Base-by-base conservation (phyloP, 2,797 vertebrate species). In the Momotus momota region DNA sequence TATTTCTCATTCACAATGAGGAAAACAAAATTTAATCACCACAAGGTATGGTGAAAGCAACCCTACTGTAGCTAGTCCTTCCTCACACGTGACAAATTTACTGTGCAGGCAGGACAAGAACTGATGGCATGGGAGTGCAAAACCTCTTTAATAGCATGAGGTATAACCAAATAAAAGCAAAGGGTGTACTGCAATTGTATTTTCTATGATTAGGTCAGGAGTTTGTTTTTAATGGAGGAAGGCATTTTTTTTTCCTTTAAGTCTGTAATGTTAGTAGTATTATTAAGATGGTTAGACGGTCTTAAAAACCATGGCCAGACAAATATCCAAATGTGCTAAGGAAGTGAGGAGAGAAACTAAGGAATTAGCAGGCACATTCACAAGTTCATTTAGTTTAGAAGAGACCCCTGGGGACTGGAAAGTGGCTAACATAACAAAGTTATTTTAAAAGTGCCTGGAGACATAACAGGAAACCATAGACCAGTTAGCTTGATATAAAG, bases 321-420 rank as follows among this genome's bases (percentile, higher is more conserved):
- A 94, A 94, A 96, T 84, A 96, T 54, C 72, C 54, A 95, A 92
- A 95, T 73, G 46, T 60, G 52, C 11, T 57, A 77, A 92, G 83
- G 87, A 97, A 97, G 75, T 41, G 21, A 71, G 73, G 78, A 88
- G 70, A 96, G 55, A 96, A 92, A 90, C 51, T 73, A 96, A 97
- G 64, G 92, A 96, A 95, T 97, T 97, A 97, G 58, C 75, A 97
- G 90, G 64, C 60, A 92, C 90, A 97, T 97, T 73, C 96, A 94
- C 79, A 97, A 93, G 92, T 95, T 97, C 95, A 94, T 95, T 97
- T 97, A 95, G 78, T 96, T 98, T 95, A 48, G 88, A 97, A 94
- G 93, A 96, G 87, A 94, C 79, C 97, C 80, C 93, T 96, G 94
- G 94, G 97, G 97, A 96, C 62, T 93, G 86, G 93, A 89, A 95